Conservation (phyloP, 2,113 vertebrate genomes). For the Scartelaos histophorus region DNA sequence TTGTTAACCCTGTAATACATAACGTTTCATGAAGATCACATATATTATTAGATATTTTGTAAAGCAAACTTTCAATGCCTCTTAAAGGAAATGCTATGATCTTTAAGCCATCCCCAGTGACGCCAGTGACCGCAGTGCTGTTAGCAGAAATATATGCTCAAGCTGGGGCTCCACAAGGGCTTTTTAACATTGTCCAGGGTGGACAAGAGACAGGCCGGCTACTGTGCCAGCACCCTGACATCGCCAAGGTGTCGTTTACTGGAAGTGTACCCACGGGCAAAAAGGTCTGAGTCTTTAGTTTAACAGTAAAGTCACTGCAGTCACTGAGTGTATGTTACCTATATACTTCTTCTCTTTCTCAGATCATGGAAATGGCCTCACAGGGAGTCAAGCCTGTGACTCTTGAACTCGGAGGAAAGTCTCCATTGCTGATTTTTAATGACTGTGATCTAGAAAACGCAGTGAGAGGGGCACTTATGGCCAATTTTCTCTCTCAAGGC, state of each 20-base stretch:
- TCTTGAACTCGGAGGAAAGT: constrained; percentile 95
- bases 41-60: no score
- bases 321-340: neutral
- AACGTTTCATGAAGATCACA: neutral
- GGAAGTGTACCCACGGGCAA: constrained; percentile 91
- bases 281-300: constrained; percentile 76
- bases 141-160: constrained; percentile 89
- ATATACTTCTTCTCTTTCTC: neutral
- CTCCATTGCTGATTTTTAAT: constrained; percentile 92
- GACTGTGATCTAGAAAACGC: constrained; percentile 88
- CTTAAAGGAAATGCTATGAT: constrained; percentile 92
- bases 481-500: constrained; percentile 95
- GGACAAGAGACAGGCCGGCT: constrained; percentile 85
- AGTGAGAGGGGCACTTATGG: constrained; percentile 91
- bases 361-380: constrained; percentile 93
- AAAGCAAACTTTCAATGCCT: neutral
- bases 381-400: constrained; percentile 91
- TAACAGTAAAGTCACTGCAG: neutral
- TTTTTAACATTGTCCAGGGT: constrained; percentile 93
- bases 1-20: neutral
- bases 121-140: constrained; percentile 83
- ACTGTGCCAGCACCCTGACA: constrained; percentile 86
- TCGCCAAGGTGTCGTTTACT: constrained; percentile 96
- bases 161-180: constrained; percentile 87
- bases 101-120: constrained; percentile 95